Evolutionary conservation across 2,888 invertebrate species (phyloP).

Genomic region (Diarsia brunnea): DNA sequence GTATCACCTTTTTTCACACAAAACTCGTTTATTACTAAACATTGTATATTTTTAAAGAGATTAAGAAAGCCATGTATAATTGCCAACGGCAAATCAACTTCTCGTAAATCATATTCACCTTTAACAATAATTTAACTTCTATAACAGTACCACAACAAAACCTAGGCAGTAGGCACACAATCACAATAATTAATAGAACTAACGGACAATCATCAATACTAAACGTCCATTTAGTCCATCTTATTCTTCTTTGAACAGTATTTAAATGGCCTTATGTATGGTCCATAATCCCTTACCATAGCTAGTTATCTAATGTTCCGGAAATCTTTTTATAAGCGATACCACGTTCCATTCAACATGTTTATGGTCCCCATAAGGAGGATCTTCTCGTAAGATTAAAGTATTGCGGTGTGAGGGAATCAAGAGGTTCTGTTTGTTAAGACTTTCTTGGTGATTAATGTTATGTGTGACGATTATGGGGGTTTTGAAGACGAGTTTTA

Average conservation of each 20-base stretch:
- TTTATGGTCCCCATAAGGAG: slow-evolving; percentile 53
- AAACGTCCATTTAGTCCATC: slow-evolving; percentile 16
- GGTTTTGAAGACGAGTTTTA: not conserved
- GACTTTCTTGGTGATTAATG: not conserved
- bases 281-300: slow-evolving; percentile 14
- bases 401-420: slow-evolving; percentile 26
- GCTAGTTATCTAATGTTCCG: slow-evolving; percentile 55
- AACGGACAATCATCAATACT: slow-evolving; percentile 7
- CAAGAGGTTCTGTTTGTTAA: slow-evolving; percentile 7
- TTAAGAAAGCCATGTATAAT: too few relatives aligned
- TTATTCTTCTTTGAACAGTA: slow-evolving; percentile 14
- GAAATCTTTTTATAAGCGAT: slow-evolving; percentile 65
- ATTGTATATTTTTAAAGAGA: too few relatives aligned
- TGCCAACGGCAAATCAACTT: not conserved
- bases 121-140: not conserved
- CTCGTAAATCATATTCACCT: not conserved
- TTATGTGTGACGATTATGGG: not conserved
- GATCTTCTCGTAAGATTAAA: slow-evolving; percentile 30
- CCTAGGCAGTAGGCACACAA: not conserved
- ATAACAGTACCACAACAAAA: not conserved
- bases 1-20: too few relatives aligned
- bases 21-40: too few relatives aligned
- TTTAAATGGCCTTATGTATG: slow-evolving; percentile 3
- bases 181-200: not conserved
- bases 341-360: slow-evolving; percentile 50